Evolutionary conservation across 2,888 invertebrate genomes (phyloP), one percentile per base, ranked within the genome.

Genomic region (Boloria selene): DNA sequence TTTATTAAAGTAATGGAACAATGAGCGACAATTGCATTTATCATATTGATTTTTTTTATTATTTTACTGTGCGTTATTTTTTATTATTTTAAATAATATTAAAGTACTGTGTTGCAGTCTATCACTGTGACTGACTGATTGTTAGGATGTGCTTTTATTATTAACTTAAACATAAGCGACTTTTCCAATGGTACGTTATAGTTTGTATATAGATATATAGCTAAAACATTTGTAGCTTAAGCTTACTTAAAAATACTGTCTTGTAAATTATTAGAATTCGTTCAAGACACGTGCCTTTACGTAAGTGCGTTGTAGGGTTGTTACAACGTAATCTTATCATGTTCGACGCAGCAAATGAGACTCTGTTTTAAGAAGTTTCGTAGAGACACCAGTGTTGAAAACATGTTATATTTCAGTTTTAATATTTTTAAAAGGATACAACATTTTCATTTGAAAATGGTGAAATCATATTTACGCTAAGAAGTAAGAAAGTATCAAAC

Each of bases 401-500:
- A n/a, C n/a, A 0, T 47, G n/a, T n/a, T 22, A 16, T 1, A 47
- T n/a, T n/a, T 14, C 4, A 47, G 16, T 16, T n/a, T n/a, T 16
- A n/a, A 47, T 55, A 38, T 38, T 54, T 54, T 16, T 31, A 26
- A 61, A 7, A 38, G 13, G 42, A 42, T 44, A 13, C 18, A 54
- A 62, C 6, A 42, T 53, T 62, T 62, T 42, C 47, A 49, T 58
- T 45, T 26, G 16, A 17, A 47, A 22, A 54, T 31, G 18, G 54
- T n/a, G 17, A 26, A 62, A 62, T 54, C 38, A 31, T 62, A 47
- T 62, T 62, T 53, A 47, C 38, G 13, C 26, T 10, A 55, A 56
- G 26, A 55, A 17, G 54, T 47, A 70, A 72, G 75, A 79, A 77
- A 78, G 73, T 76, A 84, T 38, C 10, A 38, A 38, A 83, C 82